Percentiles rank a stretch among this genome's conserved stretches.
phyloP scores from a whole-genome alignment of 1,140 invertebrate species.

The Frieseomelitta varia region DNA sequence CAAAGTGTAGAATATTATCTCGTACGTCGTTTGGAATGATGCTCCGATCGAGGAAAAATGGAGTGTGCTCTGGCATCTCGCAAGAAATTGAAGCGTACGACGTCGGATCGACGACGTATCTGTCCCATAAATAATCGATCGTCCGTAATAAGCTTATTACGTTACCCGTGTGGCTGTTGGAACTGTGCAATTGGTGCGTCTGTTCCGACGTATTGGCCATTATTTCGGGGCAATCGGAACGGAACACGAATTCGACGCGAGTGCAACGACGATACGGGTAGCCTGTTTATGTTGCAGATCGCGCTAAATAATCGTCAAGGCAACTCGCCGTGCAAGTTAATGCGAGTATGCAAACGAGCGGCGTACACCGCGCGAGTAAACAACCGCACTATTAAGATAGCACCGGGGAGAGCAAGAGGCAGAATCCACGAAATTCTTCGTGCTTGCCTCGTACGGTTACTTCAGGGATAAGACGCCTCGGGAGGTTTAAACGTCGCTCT shows the following conservation, averaged over 20 bases:
- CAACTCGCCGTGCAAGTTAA: conserved; percentile 43
- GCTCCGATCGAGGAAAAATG: too few species aligned
- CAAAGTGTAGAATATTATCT: too few species aligned
- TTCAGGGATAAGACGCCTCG: background rate
- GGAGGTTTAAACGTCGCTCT: background rate
- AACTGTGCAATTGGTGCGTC: too few species aligned
- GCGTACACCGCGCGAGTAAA: conserved; percentile 51
- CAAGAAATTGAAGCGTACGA: background rate
- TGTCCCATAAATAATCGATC: background rate
- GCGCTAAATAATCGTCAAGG: conserved; percentile 64
- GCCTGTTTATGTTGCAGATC: conserved; percentile 54
- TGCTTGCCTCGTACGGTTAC: background rate
- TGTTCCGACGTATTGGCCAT: background rate
- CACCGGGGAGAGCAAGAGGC: background rate
- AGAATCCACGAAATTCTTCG: conserved; percentile 13
- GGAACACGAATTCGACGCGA: background rate
- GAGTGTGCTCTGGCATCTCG: background rate
- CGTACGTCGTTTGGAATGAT: too few species aligned
- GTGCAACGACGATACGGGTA: conserved; percentile 18
- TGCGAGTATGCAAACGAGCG: conserved; percentile 50
- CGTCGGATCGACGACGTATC: background rate
- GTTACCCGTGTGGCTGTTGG: background rate
- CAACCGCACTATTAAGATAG: conserved; percentile 63
- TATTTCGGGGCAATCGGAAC: conserved; percentile 7
- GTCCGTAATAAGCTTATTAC: background rate